Conservation (phyloP, 1,140 invertebrate species). For the Zaprionus africanus region DNA sequence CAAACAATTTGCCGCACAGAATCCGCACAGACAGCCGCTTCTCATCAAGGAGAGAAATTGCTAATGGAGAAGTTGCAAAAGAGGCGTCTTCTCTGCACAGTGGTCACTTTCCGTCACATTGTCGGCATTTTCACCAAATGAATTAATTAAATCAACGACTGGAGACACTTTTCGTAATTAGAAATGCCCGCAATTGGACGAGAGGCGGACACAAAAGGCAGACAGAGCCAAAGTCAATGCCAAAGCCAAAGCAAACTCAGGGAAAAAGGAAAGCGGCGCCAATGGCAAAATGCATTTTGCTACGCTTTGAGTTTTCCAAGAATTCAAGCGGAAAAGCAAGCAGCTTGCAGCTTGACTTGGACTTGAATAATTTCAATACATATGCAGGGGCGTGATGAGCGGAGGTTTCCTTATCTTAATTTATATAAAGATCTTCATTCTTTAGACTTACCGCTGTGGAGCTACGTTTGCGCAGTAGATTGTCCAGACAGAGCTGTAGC, state of each 20-base stretch:
- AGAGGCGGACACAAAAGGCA: constrained; percentile 47
- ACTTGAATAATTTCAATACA: not conserved
- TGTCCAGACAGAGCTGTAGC: constrained; percentile 93
- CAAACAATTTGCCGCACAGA: not conserved
- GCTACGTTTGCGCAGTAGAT: constrained; percentile 84
- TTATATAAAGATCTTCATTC: not conserved
- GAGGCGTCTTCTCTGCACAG: not conserved
- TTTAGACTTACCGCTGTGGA: constrained; percentile 73
- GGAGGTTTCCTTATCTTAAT: too few species aligned
- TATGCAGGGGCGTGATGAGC: not conserved
- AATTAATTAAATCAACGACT: constrained; percentile 76
- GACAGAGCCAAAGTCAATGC: constrained; percentile 1
- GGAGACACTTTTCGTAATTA: constrained; percentile 75
- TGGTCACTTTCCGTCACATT: constrained; percentile 43
- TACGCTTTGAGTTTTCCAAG: constrained; percentile 62
- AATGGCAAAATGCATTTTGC: constrained; percentile 40
- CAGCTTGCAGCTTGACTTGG: not conserved
- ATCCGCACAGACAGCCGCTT: not conserved
- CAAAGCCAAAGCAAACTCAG: constrained; percentile 4
- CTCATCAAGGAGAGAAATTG: not conserved
- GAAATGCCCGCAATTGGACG: constrained; percentile 71
- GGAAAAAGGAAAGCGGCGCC: constrained; percentile 63
- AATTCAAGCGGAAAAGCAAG: constrained; percentile 33
- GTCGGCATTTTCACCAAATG: constrained; percentile 75
- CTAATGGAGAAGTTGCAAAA: not conserved